Base-by-base conservation (phyloP, 1,140 invertebrate genomes). In the Nylanderia fulva region DNA sequence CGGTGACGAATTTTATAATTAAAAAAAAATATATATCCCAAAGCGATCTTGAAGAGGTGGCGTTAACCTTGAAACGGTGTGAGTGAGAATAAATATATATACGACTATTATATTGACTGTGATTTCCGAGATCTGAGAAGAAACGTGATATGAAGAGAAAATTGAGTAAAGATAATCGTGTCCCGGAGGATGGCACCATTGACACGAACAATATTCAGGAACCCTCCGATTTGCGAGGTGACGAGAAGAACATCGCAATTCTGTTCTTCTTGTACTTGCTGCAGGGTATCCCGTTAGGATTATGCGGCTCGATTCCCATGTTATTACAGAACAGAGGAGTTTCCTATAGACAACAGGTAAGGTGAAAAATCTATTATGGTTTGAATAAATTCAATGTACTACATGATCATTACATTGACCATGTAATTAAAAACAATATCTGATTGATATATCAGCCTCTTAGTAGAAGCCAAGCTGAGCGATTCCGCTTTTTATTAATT, bases 231-330 rank as follows among this genome's bases (percentile, higher is more conserved):
- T 95, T 97, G 85, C 95, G 96, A 88, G 97, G 97, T 8, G 97
- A 98, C 93, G 95, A 96, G 88, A 93, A 95, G 58, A 98, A 98
- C 92, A 98, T 99, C 90, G 95, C 96, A 3, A 95, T 99, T 56
- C 95, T 99, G 60, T 96, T 99, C 85, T 98, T 99, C 93, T 95
- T 99, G 0, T 99, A 99, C 92, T 95, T 99, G 54, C 95, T 99
- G 7, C 99, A 99, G 96, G 99, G 99, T 1, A 98, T 99, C 93
- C 99, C 99, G 1, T 94, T 99, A 4, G 99, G 99, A 9, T 95
- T 99, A 21, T 98, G 97, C 58, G 97, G 97, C 18, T 98, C 98
- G 52, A 97, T 99, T 87, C 99, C 99, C 4, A 98, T 99, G 97
- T 95, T 99, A 60, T 95, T 99, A 63, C 98, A 99, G 93, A 98